Evolutionary conservation across 2,797 vertebrate species (phyloP), one percentile per base, ranked within the genome.

Genomic region (Myotis findleyi): DNA sequence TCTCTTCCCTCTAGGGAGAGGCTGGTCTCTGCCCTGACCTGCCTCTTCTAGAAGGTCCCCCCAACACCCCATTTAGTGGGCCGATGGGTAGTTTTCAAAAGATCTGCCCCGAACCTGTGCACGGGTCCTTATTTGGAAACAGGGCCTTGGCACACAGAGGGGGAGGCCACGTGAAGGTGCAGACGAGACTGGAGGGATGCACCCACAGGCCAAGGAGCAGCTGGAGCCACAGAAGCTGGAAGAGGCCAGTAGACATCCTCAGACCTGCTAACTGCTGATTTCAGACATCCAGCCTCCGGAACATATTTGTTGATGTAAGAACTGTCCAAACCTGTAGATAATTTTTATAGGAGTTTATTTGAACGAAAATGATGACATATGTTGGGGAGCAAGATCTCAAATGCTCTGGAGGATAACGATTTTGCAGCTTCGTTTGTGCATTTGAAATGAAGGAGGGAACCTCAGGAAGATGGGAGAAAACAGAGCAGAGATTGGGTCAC

Each of bases 141-240:
- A 49, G 69, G 13, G 1, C 33, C 69, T 73, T 23, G 82, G 53
- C 41, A 21, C 4, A 0, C 3, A 5, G 11, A 33, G 17, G 47
- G 25, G 36, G 27, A 10, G n/a, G 44, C 11, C 12, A 0, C 0
- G 13, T 47, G 21, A 41, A 20, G 59, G 7, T 0, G 6, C 38
- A 53, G 49, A 8, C 14, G 2, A 55, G 72, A 16, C 11, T 17
- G 11, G 62, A 38, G 38, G 0, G 25, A 73, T 3, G 13, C 0
- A 6, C 18, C 25, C 49, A 47, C 21, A 47, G 25, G 62, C 23
- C 9, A 3, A 23, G 55, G 53, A 20, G 36, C 0, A 0, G 13
- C 2, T 3, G 16, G 44, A 36, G 36, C 68, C 14, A 0, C 2
- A 0, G 84, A 17, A 66, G 51, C 71, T 17, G 7, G 3, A 55